Base-by-base conservation (phyloP, 2,113 vertebrate genomes). In the Equus przewalskii region DNA sequence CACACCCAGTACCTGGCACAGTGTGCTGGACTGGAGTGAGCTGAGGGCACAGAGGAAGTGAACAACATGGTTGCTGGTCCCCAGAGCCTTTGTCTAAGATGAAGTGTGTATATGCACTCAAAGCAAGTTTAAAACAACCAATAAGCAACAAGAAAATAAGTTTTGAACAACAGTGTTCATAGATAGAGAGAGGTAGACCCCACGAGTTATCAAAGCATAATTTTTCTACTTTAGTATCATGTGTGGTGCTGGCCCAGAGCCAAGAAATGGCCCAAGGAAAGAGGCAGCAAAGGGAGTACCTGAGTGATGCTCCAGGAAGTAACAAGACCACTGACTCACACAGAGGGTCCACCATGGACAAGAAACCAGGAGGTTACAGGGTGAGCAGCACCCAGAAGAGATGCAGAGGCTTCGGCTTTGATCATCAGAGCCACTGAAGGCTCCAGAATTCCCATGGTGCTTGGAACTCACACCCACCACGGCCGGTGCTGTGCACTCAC, bases 251-350 rank as follows among this genome's bases (percentile, higher is more conserved):
- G 13, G 21, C 28, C 51, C 60, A 13, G 28, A 36, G 22, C 22
- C 49, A 16, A 93, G 16, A 90, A 75, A 36, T 0, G 22, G 30
- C 24, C 36, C 3, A 4, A 58, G 60, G 18, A 41, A n/a, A 4
- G 16, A 36, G 64, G 21, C 16, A 21, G 21, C 75, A 9, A 36
- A 58, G 33, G 3, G 15, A 33, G 49, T 21, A 4, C 1, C 2
- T 28, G n/a, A 58, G 36, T 2, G 30, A n/a, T 16, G 12, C 21
- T 58, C 36, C 16, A 0, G 87, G 69, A 86, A 69, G 18, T 19
- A 56, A 44, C 14, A 12, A 33, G 44, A n/a, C 44, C 1, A 0
- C 9, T 3, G n/a, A 44, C 22, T 51, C n/a, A 2, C 11, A 3
- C 11, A 33, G 10, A 11, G 26, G 15, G 8, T 30, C 26, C 11